A percentile compares a stretch with the other conserved stretches of the same genome.
Evolutionary conservation across 2,113 vertebrate genomes (phyloP).

Genomic region (Trichechus manatus): DNA sequence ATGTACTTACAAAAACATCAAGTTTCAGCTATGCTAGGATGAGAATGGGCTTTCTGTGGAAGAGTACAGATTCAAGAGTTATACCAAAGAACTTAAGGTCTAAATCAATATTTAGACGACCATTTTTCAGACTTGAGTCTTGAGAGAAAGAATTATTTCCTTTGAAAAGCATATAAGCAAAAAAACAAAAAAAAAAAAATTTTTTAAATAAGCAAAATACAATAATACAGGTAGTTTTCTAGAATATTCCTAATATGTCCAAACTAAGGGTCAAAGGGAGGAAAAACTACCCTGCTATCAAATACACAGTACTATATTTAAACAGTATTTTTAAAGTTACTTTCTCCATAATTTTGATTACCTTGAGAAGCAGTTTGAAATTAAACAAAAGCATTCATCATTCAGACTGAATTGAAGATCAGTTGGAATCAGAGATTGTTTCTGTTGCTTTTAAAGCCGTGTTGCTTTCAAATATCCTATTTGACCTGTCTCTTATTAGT

Average conservation of each 20-base stretch:
- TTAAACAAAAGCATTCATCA: conserved; percentile 27
- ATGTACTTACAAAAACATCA: not conserved
- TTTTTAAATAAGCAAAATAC: not conserved
- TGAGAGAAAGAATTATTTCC: not conserved
- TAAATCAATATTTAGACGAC: conserved; percentile 18
- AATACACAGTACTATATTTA: not conserved
- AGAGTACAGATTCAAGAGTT: not conserved
- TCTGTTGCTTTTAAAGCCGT: not conserved
- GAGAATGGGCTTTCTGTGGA: conserved; percentile 3
- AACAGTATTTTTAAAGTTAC: conserved; percentile 26
- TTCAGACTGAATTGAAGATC: not conserved
- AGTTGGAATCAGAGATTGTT: not conserved
- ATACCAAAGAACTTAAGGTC: not conserved
- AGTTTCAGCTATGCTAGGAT: conserved; percentile 29
- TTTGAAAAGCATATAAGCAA: conserved; percentile 46
- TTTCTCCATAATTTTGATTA: conserved; percentile 46
- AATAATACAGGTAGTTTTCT: conserved; percentile 23
- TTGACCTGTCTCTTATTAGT: not conserved
- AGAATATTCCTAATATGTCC: not conserved
- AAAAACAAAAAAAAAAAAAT: not conserved
- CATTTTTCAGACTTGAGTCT: conserved; percentile 8
- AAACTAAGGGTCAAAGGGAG: not conserved
- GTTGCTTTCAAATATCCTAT: not conserved
- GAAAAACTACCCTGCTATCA: not conserved
- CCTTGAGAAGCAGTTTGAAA: conserved; percentile 21